Conservation (phyloP, 2,797 vertebrate genomes). For the Spondyliosoma cantharus region DNA sequence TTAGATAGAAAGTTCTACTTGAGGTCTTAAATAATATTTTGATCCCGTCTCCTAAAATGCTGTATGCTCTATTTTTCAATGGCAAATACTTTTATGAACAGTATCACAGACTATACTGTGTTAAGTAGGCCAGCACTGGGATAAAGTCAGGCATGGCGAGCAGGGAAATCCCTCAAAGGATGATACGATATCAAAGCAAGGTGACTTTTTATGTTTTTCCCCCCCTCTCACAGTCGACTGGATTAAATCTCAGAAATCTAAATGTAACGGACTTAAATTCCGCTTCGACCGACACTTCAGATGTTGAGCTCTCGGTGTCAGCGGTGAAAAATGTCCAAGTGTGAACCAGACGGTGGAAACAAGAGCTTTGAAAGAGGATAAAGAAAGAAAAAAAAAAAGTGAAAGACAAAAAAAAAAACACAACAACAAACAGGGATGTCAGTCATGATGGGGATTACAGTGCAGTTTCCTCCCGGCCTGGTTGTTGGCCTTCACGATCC, state of each 20-base stretch:
- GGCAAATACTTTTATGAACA: too few relatives aligned
- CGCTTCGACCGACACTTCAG: neutral
- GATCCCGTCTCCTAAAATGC: neutral
- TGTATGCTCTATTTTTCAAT: too few relatives aligned
- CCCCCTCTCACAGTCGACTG: neutral
- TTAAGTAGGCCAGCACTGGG: neutral
- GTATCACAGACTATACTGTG: too few relatives aligned
- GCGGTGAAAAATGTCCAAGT: neutral
- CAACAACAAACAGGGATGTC: too few relatives aligned
- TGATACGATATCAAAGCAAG: neutral
- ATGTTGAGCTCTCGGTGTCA: neutral
- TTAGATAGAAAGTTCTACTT: neutral
- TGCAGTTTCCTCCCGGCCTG: constrained; percentile 4
- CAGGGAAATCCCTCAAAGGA: neutral
- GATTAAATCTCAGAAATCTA: neutral
- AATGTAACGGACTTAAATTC: neutral
- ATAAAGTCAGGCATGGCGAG: neutral
- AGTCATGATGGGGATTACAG: too few relatives aligned
- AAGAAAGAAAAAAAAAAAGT: constrained; percentile 1
- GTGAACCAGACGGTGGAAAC: neutral
- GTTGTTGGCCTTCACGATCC: constrained; percentile 18
- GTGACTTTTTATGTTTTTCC: neutral
- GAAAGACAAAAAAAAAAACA: neutral
- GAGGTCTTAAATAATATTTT: neutral
- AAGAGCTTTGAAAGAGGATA: constrained; percentile 4